Evolutionary conservation across 1,140 invertebrate genomes (phyloP), one percentile per base, ranked within the genome.

Genomic region (Octopus sinensis): DNA sequence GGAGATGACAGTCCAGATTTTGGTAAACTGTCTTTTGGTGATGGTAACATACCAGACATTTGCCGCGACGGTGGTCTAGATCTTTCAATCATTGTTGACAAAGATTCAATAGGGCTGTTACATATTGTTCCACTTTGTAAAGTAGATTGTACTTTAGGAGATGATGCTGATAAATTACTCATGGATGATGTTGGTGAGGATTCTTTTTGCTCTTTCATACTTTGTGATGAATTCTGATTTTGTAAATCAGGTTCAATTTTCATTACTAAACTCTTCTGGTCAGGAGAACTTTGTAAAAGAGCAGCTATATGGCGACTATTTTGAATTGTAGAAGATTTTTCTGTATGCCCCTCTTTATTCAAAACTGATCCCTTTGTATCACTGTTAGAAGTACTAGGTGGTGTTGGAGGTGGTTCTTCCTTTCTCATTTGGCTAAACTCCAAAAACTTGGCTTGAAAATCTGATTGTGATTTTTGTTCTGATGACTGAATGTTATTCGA

Each of bases 371-470:
- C 43, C 30, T 51, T 52, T 17, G 43, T 43, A 51, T 77, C 52
- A 77, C 23, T n/a, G 43, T 51, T 77, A 13, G 5, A 13, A 51
- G 13, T 77, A 43, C 76, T 77, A 43, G 76, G 76, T 6, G 76
- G 76, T 43, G 76, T 77, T 13, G 30, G 43, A 51, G 76, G 76
- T 23, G 76, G 71, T 62, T 82, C 76, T 54, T 85, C 85, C 76
- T 87, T 83, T n/a, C 85, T 85, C 43, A 86, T 86, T 83, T 88
- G 86, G 76, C 87, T 95, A 79, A 91, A 91, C 84, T 91, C 90
- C 54, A 91, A 81, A 81, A 91, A 90, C 84, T 91, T 89, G 4
- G 90, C 86, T 80, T 91, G 90, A 83, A 91, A 91, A 82, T 91
- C 82, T 76, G 73, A 56, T 75, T 56, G 56, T 7, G 79, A 73